These are phyloP conservation scores for Asarcornis scutulata DNA, from an alignment of 2,113 vertebrate genomes.

Conservation along the genomic window DNA sequence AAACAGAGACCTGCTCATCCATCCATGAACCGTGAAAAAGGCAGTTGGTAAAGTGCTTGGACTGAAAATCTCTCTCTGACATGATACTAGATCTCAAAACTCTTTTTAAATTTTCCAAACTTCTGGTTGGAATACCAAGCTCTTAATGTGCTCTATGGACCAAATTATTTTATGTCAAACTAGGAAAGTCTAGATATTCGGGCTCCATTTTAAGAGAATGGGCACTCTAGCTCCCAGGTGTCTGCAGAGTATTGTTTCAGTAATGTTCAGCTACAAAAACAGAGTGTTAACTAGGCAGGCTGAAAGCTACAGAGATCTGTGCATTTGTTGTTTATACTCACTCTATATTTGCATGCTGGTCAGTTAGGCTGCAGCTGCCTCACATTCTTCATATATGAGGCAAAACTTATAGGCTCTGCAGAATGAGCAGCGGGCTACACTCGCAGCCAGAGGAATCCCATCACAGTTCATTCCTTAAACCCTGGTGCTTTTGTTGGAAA, in stretches of 20 bases:
- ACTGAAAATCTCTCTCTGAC: not conserved
- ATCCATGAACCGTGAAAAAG: not conserved
- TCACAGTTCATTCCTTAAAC: fast-evolving
- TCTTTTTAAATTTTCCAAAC: not conserved
- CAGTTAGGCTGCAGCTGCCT: not conserved
- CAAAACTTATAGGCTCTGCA: not conserved
- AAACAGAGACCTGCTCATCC: not conserved
- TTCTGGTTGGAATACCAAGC: not conserved
- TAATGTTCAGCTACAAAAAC: not conserved
- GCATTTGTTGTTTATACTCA: not conserved
- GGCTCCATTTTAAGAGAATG: not conserved
- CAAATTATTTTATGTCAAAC: not conserved
- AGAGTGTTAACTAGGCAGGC: not conserved
- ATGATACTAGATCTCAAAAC: not conserved
- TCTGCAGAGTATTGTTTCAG: not conserved
- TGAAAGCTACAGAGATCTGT: not conserved
- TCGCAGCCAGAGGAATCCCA: not conserved
- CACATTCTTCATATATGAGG: not conserved
- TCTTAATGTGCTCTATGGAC: not conserved
- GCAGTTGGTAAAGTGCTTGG: not conserved
- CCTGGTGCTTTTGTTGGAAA: not conserved
- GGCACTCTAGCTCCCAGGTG: fast-evolving
- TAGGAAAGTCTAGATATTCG: not conserved
- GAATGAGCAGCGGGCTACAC: fast-evolving
- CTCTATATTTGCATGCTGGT: not conserved